Evolutionary conservation across 1,140 invertebrate species (phyloP).

Genomic region (Drosophila tani): DNA sequence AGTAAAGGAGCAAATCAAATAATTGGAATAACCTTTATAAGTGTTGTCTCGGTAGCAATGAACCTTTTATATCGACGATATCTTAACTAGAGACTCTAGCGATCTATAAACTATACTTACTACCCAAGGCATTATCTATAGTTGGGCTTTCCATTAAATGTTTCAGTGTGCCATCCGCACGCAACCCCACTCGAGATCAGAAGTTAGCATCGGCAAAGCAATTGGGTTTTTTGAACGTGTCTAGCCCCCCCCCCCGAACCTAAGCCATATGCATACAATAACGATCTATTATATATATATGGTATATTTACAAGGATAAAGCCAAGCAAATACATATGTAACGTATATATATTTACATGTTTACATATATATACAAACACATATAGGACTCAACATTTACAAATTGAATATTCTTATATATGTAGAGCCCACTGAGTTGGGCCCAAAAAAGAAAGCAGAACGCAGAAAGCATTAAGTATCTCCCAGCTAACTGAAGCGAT

Average conservation of each 20-base stretch:
- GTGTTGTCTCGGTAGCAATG: constrained; percentile 72
- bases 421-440: constrained; percentile 31
- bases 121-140: constrained; percentile 20
- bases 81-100: constrained; percentile 41
- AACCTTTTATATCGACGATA: constrained; percentile 69
- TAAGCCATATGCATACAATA: constrained; percentile 40
- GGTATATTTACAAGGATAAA: constrained; percentile 74
- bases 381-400: constrained; percentile 53
- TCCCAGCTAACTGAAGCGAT: constrained; percentile 41
- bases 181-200: constrained; percentile 15
- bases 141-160: constrained; percentile 65
- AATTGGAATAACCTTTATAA: constrained; percentile 67
- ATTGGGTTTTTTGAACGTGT: constrained; percentile 72
- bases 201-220: constrained; percentile 58
- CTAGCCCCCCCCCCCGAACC: constrained; percentile 24
- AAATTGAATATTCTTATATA: constrained; percentile 74
- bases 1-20: constrained; percentile 49
- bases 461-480: constrained; percentile 54
- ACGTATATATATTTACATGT: constrained; percentile 62
- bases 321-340: constrained; percentile 58
- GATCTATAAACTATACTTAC: constrained; percentile 39
- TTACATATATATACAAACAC: constrained; percentile 39
- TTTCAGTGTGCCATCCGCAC: constrained; percentile 56
- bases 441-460: constrained; percentile 11
- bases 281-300: constrained; percentile 38